These are phyloP conservation scores for Sycobia sp. DNA, from an alignment of 1,140 invertebrate species.

Conservation along the genomic window DNA sequence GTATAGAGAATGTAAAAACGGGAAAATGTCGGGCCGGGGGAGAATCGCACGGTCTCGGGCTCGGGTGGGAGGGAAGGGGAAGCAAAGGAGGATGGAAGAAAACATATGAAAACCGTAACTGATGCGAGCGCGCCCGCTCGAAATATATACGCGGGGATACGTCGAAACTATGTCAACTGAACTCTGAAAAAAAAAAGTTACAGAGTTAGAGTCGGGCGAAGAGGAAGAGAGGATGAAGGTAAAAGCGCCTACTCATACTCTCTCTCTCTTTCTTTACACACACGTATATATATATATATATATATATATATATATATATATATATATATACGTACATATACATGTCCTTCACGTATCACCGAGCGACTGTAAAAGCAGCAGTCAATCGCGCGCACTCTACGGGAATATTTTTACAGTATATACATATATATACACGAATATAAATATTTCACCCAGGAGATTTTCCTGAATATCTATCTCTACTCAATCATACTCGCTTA, in stretches of 20 bases:
- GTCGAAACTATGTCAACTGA: conserved; percentile 19
- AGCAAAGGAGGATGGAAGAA: not conserved
- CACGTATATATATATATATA: too few species aligned
- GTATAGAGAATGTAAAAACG: not conserved
- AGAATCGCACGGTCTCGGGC: not conserved
- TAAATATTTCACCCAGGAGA: not conserved
- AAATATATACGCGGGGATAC: not conserved
- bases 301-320: too few species aligned
- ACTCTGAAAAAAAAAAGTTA: conserved; percentile 3
- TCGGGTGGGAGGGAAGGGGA: not conserved
- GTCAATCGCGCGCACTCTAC: too few species aligned
- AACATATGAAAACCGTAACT: conserved; percentile 19
- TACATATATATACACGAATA: not conserved
- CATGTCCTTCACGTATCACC: not conserved
- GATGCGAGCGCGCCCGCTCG: too few species aligned
- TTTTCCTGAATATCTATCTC: too few species aligned
- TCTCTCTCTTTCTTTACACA: not conserved
- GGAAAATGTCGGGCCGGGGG: not conserved
- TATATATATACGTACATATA: too few species aligned
- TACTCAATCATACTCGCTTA: too few species aligned
- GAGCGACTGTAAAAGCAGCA: not conserved
- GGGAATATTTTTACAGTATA: not conserved
- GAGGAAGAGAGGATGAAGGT: too few species aligned
- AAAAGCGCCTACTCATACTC: conserved; percentile 1
- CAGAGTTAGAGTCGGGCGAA: too few species aligned